phyloP scores from a whole-genome alignment of 2,888 invertebrate genomes.

The Himalopsyche tibetana region DNA sequence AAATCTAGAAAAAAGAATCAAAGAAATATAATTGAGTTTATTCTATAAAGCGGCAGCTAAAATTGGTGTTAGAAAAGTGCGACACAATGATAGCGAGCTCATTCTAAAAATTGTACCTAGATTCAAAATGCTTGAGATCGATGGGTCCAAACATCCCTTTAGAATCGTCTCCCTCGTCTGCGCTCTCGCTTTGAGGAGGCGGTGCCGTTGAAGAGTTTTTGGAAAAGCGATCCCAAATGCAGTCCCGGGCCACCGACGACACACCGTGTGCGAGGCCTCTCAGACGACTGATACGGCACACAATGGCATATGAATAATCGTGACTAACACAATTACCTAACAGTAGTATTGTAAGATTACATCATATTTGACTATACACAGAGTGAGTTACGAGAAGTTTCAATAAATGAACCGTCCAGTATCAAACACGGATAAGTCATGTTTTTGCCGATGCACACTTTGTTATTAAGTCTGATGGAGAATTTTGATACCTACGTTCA shows the following conservation, averaged over 20 bases:
- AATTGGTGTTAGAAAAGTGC: background rate
- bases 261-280: conserved; percentile 85
- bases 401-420: too few species aligned
- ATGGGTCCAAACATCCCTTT: conserved; percentile 73
- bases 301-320: background rate
- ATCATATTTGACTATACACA: too few species aligned
- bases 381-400: too few species aligned
- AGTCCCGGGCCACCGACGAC: conserved; percentile 82
- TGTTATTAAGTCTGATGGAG: too few species aligned
- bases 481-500: too few species aligned
- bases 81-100: background rate
- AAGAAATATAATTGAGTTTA: too few species aligned
- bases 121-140: conserved; percentile 81
- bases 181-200: conserved; percentile 71
- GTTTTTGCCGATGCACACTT: too few species aligned
- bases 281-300: conserved; percentile 76
- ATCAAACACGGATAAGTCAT: too few species aligned
- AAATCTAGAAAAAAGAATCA: too few species aligned
- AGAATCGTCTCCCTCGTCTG: conserved; percentile 68
- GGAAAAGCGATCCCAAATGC: conserved; percentile 77
- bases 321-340: background rate
- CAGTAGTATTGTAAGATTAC: too few species aligned
- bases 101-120: conserved; percentile 74
- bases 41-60: background rate
- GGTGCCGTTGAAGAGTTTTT: conserved; percentile 61